Evolutionary conservation across 2,888 invertebrate species (phyloP).

Genomic region (Mesochorus sp.): DNA sequence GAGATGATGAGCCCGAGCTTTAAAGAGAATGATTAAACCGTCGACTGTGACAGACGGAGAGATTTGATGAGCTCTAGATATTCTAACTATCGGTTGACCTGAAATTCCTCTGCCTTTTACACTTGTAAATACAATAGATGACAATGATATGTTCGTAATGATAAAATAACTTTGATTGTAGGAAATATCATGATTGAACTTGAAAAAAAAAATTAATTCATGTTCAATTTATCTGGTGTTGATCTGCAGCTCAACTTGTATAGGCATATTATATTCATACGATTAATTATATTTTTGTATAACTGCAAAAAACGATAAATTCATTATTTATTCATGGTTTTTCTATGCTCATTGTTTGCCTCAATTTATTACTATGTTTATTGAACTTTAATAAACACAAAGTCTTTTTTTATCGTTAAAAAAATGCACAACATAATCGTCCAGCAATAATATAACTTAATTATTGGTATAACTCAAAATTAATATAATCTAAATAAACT

Average conservation of each 20-base stretch:
- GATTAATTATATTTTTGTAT: background rate
- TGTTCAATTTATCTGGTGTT: background rate
- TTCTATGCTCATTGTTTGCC: too few relatives aligned
- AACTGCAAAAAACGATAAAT: background rate
- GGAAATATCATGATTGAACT: background rate
- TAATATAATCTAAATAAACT: too few relatives aligned
- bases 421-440: too few relatives aligned
- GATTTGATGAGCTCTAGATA: conserved; percentile 10
- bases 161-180: background rate
- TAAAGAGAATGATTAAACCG: conserved; percentile 47
- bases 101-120: background rate
- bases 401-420: background rate
- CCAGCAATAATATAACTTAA: too few relatives aligned
- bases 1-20: conserved; percentile 16
- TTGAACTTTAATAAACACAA: background rate
- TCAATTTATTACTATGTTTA: background rate
- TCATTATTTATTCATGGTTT: background rate
- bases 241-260: too few relatives aligned
- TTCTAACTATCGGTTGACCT: background rate
- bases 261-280: too few relatives aligned
- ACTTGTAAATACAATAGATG: background rate
- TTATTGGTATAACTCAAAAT: too few relatives aligned
- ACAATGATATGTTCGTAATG: background rate
- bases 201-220: background rate
- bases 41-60: conserved; percentile 21